Evolutionary conservation across 2,888 invertebrate genomes (phyloP).

Genomic region (Gandaritis pyraliata): DNA sequence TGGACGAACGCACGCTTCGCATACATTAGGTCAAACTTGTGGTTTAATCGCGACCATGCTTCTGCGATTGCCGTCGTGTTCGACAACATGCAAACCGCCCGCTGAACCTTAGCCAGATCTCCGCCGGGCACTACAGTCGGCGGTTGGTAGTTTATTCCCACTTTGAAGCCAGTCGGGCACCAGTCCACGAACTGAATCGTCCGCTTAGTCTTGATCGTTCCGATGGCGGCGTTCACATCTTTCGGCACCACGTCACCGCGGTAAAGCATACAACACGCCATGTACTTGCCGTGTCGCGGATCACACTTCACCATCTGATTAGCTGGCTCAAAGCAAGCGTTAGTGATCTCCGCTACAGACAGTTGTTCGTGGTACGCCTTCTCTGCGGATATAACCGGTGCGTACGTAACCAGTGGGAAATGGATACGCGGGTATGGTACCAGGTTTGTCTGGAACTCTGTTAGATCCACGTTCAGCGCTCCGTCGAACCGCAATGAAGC

Average conservation of each 20-base stretch:
- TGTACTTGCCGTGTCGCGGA: slow-evolving; percentile 95
- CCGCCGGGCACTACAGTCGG: slow-evolving; percentile 96
- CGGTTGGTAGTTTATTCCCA: slow-evolving; percentile 94
- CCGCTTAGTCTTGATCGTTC: slow-evolving; percentile 96
- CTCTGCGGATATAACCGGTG: slow-evolving; percentile 96
- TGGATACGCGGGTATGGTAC: slow-evolving; percentile 98
- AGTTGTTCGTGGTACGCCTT: slow-evolving; percentile 97
- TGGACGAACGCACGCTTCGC: slow-evolving; percentile 98
- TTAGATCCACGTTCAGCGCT: slow-evolving; percentile 95
- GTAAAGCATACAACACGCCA: slow-evolving; percentile 98
- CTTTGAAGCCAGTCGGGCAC: slow-evolving; percentile 92
- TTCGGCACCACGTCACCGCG: slow-evolving; percentile 97
- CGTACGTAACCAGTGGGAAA: slow-evolving; percentile 95
- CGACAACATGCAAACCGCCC: slow-evolving; percentile 98
- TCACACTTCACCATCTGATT: slow-evolving; percentile 98
- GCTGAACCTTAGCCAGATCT: slow-evolving; percentile 95
- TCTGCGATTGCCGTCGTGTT: slow-evolving; percentile 99
- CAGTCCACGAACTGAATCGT: slow-evolving; percentile 97
- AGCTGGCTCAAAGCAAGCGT: slow-evolving; percentile 97
- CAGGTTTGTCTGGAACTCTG: slow-evolving; percentile 96
- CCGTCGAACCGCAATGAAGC: slow-evolving; percentile 96
- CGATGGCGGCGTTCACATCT: slow-evolving; percentile 96
- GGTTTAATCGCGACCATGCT: slow-evolving; percentile 97
- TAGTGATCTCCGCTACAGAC: slow-evolving; percentile 96
- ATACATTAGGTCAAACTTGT: slow-evolving; percentile 98